Conservation (phyloP, 2,888 invertebrate genomes). For the Hoplodrina blanda region DNA sequence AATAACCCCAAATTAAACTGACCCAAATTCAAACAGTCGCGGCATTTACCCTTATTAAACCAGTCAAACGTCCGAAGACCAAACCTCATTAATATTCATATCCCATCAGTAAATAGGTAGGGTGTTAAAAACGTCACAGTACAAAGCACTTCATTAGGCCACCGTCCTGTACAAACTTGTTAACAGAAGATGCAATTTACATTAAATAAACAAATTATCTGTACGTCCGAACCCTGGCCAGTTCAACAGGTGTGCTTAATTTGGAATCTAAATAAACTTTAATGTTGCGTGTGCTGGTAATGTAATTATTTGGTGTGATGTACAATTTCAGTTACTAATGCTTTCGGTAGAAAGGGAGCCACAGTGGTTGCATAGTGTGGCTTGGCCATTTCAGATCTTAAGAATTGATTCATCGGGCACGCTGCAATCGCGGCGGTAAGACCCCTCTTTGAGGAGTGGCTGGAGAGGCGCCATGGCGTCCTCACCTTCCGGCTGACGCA, state of each 20-base stretch:
- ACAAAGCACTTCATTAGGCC: constrained; percentile 74
- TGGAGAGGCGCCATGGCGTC: too few species aligned
- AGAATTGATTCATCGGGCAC: too few species aligned
- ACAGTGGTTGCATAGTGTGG: too few species aligned
- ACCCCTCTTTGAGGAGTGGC: too few species aligned
- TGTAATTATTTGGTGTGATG: not conserved
- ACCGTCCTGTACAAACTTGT: constrained; percentile 70
- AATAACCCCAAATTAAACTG: constrained; percentile 4
- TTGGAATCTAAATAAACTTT: constrained; percentile 84
- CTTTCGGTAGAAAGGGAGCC: not conserved
- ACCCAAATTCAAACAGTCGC: constrained; percentile 12
- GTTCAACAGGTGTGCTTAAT: constrained; percentile 86
- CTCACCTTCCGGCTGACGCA: too few species aligned
- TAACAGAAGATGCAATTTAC: constrained; percentile 78
- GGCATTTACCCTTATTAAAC: constrained; percentile 39
- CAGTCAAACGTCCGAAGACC: constrained; percentile 26
- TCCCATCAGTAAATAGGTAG: constrained; percentile 49
- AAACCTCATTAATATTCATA: constrained; percentile 56
- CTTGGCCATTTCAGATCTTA: too few species aligned
- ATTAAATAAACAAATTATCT: constrained; percentile 84
- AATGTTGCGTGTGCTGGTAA: constrained; percentile 60
- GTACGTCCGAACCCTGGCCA: constrained; percentile 63
- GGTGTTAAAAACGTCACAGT: constrained; percentile 56
- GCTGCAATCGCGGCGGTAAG: too few species aligned
- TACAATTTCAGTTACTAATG: not conserved